Evolutionary conservation across 1,140 invertebrate genomes (phyloP).

Genomic region (Diorhabda carinulata): DNA sequence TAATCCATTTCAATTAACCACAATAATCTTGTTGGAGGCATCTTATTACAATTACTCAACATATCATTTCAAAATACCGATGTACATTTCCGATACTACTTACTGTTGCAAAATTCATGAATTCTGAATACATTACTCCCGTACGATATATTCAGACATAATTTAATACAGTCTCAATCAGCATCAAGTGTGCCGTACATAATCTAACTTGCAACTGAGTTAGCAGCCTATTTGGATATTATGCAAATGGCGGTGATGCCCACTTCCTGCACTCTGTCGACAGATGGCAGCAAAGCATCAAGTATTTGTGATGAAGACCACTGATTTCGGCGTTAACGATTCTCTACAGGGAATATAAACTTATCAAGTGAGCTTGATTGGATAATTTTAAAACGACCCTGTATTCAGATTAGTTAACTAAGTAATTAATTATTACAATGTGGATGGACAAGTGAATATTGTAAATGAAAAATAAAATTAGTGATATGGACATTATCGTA

Average conservation of each 20-base stretch:
- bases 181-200: conserved; percentile 35
- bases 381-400: too few relatives aligned
- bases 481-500: too few relatives aligned
- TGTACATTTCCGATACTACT: not conserved
- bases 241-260: conserved; percentile 30
- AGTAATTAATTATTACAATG: too few relatives aligned
- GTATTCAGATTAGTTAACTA: too few relatives aligned
- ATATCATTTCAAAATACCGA: not conserved
- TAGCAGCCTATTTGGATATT: conserved; percentile 39
- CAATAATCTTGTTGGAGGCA: too few relatives aligned
- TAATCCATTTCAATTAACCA: too few relatives aligned
- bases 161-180: conserved; percentile 39
- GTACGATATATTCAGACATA: conserved; percentile 34
- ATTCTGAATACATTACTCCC: not conserved
- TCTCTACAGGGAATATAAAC: too few relatives aligned
- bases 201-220: conserved; percentile 32
- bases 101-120: not conserved
- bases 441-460: too few relatives aligned
- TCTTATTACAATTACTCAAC: too few relatives aligned
- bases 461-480: too few relatives aligned
- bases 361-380: too few relatives aligned
- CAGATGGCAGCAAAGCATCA: conserved; percentile 33
- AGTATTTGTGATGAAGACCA: not conserved
- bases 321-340: not conserved
- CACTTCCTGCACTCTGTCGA: conserved; percentile 12